phyloP scores from a whole-genome alignment of 2,797 vertebrate species.

The Crocidura indochinensis region DNA sequence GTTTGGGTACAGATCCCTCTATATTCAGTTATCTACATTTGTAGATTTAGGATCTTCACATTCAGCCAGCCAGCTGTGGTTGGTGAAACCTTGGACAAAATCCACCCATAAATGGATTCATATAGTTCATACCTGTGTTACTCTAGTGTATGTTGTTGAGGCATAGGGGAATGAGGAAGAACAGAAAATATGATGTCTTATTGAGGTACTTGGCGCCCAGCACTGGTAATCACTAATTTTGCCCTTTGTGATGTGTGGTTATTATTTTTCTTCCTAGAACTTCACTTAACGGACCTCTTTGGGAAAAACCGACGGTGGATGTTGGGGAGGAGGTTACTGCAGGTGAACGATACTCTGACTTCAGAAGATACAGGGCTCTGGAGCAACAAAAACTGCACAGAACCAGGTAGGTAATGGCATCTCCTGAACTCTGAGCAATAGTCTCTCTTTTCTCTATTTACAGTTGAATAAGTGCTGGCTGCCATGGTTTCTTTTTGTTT shows the following conservation, averaged over 20 bases:
- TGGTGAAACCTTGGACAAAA: not conserved
- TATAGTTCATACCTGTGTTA: not conserved
- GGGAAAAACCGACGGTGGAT: constrained; percentile 89
- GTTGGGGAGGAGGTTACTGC: constrained; percentile 92
- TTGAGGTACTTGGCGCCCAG: not conserved
- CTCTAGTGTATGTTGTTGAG: not conserved
- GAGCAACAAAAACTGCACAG: constrained; percentile 93
- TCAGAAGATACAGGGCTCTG: constrained; percentile 86
- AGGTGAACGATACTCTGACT: constrained; percentile 88
- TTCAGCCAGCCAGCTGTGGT: not conserved
- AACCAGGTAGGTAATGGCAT: constrained; percentile 95
- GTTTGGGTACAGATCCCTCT: not conserved
- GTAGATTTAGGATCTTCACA: not conserved
- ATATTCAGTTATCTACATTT: not conserved
- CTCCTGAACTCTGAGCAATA: not conserved
- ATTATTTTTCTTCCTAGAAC: constrained; percentile 86
- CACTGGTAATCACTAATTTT: not conserved
- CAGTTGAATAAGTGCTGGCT: not conserved
- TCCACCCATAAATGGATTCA: not conserved
- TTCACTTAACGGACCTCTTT: constrained; percentile 89
- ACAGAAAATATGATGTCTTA: not conserved
- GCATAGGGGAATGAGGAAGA: not conserved
- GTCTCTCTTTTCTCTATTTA: not conserved
- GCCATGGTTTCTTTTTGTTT: no score
- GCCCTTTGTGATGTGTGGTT: constrained; percentile 2